phyloP scores from a whole-genome alignment of 2,797 vertebrate genomes.

The Amblyraja radiata region DNA sequence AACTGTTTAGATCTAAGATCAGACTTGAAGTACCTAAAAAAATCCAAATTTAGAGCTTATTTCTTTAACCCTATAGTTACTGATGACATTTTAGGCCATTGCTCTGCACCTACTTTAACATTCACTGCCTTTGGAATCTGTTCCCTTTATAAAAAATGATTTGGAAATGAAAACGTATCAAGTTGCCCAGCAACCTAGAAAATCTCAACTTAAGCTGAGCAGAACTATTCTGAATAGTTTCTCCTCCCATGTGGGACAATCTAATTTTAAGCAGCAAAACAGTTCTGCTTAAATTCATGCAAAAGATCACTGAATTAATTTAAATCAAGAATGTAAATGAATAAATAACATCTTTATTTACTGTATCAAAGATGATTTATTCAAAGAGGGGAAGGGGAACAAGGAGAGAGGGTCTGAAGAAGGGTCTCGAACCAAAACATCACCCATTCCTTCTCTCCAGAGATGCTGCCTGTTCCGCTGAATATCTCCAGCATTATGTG shows the following conservation, averaged over 20 bases:
- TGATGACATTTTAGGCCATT: too few relatives aligned
- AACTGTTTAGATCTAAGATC: too few relatives aligned
- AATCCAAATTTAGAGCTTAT: not conserved
- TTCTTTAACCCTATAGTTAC: not conserved
- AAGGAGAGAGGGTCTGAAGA: too few relatives aligned
- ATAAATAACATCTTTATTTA: slow-evolving; percentile 7
- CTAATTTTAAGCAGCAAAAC: not conserved
- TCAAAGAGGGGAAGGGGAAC: not conserved
- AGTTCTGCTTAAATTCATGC: not conserved
- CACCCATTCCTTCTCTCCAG: too few relatives aligned
- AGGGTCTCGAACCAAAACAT: too few relatives aligned
- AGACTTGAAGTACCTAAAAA: not conserved
- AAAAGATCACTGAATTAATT: slow-evolving; percentile 9
- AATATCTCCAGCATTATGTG: too few relatives aligned
- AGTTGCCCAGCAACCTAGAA: not conserved
- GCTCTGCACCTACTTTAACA: not conserved
- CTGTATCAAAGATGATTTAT: not conserved
- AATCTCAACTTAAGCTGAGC: not conserved
- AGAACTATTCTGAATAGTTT: not conserved
- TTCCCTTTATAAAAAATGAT: not conserved
- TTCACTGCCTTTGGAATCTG: not conserved
- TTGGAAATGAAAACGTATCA: not conserved
- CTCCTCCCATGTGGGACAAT: too few relatives aligned
- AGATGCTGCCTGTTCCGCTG: too few relatives aligned
- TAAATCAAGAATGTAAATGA: not conserved